phyloP scores from a whole-genome alignment of 2,113 vertebrate genomes.

The Piprites chloris region DNA sequence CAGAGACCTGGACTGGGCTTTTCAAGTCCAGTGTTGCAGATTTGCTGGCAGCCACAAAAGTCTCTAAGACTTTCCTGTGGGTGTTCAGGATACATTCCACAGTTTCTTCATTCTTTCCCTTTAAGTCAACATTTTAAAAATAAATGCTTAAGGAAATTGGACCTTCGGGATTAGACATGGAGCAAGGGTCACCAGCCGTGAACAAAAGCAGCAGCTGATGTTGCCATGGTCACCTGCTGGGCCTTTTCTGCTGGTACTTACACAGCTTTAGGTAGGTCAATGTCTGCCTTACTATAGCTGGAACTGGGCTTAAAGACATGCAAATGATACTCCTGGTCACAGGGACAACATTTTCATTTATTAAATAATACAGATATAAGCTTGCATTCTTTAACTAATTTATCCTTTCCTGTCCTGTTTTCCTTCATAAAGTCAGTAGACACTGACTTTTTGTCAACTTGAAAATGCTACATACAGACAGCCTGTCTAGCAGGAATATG shows the following conservation, averaged over 20 bases:
- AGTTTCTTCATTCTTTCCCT: background rate
- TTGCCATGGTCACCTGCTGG: background rate
- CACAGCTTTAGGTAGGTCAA: background rate
- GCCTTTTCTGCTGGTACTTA: background rate
- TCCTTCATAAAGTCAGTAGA: background rate
- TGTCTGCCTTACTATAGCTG: background rate
- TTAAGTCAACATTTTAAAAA: background rate
- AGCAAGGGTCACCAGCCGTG: background rate
- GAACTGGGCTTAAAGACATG: background rate
- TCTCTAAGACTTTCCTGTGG: background rate
- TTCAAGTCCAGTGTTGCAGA: background rate
- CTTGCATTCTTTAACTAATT: background rate
- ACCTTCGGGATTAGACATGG: background rate
- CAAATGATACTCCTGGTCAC: background rate
- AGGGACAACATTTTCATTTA: background rate
- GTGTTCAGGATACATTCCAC: background rate
- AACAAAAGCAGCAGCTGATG: background rate
- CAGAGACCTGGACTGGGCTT: background rate
- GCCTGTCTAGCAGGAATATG: background rate
- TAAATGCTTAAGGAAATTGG: background rate
- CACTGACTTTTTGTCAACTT: background rate
- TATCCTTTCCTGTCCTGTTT: background rate
- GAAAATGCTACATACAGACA: background rate
- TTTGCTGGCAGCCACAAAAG: background rate
- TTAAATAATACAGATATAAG: background rate